Percentiles rank a stretch among this genome's conserved stretches.
phyloP scores from a whole-genome alignment of 1,140 invertebrate species.

The Pseudomyrmex pallidus region DNA sequence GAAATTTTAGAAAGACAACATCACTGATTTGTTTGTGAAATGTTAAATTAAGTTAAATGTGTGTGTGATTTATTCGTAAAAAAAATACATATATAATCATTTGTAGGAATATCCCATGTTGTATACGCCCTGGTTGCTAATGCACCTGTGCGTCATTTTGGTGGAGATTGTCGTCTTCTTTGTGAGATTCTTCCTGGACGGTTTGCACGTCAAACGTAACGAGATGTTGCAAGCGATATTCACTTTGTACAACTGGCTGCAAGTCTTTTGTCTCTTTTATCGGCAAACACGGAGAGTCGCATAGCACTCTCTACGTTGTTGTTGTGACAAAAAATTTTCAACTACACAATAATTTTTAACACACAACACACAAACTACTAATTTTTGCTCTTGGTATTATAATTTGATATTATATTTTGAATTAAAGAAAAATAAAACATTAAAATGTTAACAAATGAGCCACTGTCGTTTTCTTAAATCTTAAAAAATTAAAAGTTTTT shows the following conservation, averaged over 20 bases:
- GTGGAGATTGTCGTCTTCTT: conserved; percentile 82
- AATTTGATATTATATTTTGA: too few species aligned
- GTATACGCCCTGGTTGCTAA: conserved; percentile 82
- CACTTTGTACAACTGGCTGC: conserved; percentile 81
- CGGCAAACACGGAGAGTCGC: conserved; percentile 67
- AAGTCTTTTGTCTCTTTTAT: conserved; percentile 83
- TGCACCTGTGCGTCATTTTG: conserved; percentile 82
- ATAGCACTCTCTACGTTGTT: not conserved
- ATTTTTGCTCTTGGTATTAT: too few species aligned
- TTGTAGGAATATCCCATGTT: conserved; percentile 82
- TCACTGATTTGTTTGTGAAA: too few species aligned
- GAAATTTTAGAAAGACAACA: not conserved
- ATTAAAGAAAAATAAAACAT: too few species aligned
- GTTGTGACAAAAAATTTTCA: conserved; percentile 6
- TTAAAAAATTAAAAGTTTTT: too few species aligned
- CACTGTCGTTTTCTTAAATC: too few species aligned
- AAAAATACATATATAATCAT: not conserved
- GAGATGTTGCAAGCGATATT: conserved; percentile 80
- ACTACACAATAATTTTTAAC: conserved; percentile 1
- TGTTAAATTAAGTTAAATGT: not conserved
- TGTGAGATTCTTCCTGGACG: conserved; percentile 79
- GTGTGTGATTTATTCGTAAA: not conserved
- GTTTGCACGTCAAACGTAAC: conserved; percentile 79
- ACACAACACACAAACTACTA: not conserved
- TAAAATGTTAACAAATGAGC: too few species aligned